A percentile compares a stretch with the other conserved stretches of the same genome.
phyloP scores from a whole-genome alignment of 2,797 vertebrate genomes.

The Alectoris magna region DNA sequence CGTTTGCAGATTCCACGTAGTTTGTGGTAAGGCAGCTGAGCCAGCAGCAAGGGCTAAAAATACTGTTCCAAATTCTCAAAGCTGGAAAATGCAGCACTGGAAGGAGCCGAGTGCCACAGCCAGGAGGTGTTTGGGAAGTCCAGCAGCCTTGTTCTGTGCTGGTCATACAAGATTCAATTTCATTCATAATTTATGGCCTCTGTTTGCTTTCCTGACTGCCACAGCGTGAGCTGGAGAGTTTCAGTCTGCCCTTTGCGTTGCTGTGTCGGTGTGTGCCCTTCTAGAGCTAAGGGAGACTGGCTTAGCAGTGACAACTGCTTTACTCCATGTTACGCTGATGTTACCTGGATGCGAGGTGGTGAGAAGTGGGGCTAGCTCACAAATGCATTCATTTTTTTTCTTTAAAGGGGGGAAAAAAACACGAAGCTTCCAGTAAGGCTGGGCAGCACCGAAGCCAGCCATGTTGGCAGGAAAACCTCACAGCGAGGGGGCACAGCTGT shows the following conservation, averaged over 20 bases:
- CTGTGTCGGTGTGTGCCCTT: neutral
- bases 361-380: neutral
- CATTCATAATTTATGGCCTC: neutral
- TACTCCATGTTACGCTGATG: neutral
- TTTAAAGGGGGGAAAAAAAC: neutral
- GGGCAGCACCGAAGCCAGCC: neutral
- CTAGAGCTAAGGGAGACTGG: neutral
- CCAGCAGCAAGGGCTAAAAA: slow-evolving; percentile 59
- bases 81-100: slow-evolving; percentile 44
- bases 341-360: neutral
- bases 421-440: neutral
- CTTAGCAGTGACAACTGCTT: neutral
- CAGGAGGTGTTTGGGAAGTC: neutral
- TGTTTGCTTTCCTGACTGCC: slow-evolving; percentile 17
- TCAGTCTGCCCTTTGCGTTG: neutral
- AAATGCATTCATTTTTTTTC: neutral
- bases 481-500: neutral
- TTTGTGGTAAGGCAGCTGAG: slow-evolving; percentile 49
- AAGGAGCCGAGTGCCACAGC: neutral
- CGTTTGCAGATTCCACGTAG: slow-evolving; percentile 29
- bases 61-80: slow-evolving; percentile 34
- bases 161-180: slow-evolving; percentile 3
- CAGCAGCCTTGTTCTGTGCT: slow-evolving; percentile 8
- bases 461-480: neutral
- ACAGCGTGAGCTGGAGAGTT: neutral